These are phyloP conservation scores for Drosophila setifemur DNA, from an alignment of 1,140 invertebrate species.

Conservation along the genomic window DNA sequence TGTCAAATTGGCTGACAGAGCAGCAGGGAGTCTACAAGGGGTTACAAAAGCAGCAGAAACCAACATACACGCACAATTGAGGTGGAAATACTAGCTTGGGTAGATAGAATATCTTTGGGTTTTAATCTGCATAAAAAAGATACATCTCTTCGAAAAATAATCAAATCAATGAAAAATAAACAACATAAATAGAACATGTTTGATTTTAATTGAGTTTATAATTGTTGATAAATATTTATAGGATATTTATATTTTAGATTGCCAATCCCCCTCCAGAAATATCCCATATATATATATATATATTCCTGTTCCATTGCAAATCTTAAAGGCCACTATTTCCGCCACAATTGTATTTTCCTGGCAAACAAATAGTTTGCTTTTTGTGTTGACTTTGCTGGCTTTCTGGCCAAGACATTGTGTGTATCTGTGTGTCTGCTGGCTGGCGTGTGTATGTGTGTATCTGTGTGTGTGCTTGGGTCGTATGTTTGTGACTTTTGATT, in stretches of 20 bases:
- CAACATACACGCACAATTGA: neutral
- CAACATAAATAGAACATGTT: no score
- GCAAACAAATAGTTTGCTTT: conserved; percentile 76
- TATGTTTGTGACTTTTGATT: conserved; percentile 78
- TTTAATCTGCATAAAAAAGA: no score
- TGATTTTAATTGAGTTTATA: no score
- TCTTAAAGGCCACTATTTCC: neutral
- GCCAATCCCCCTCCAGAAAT: no score
- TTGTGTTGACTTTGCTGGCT: conserved; percentile 70
- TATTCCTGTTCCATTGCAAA: neutral
- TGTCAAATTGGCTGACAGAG: conserved; percentile 74
- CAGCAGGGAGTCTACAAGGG: conserved; percentile 23
- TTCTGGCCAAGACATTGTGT: conserved; percentile 57
- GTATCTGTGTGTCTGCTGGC: conserved; percentile 1
- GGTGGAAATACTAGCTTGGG: neutral
- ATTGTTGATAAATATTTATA: no score
- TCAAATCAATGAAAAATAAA: no score
- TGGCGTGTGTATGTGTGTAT: no score
- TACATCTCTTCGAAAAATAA: no score
- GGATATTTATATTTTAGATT: no score
- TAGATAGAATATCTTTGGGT: no score
- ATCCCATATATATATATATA: no score
- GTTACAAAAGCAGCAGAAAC: neutral
- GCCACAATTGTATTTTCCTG: conserved; percentile 9
- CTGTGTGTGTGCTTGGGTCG: conserved; percentile 22